A percentile compares a stretch with the other conserved stretches of the same genome.
Conservation (phyloP, 2,113 vertebrate genomes). For the Orthonyx spaldingii region DNA sequence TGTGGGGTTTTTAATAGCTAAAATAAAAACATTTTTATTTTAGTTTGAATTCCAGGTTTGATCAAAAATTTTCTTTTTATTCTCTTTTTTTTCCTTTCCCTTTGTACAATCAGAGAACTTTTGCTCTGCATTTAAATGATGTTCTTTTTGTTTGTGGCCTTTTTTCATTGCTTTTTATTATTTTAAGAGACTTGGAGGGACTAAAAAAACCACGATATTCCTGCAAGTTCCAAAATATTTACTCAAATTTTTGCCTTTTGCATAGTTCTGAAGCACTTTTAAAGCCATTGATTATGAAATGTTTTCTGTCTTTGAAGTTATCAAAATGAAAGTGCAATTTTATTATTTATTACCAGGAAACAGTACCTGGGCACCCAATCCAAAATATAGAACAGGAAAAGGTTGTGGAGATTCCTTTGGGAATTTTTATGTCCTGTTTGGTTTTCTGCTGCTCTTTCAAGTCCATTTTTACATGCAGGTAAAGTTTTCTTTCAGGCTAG, state of each 20-base stretch:
- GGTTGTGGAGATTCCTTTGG: background rate
- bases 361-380: background rate
- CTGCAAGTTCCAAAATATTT: background rate
- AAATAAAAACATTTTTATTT: background rate
- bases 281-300: background rate
- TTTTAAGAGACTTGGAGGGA: background rate
- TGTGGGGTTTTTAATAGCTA: background rate
- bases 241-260: background rate
- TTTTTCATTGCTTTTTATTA: background rate
- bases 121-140: background rate
- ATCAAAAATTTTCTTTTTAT: background rate
- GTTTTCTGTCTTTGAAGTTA: background rate
- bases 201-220: accelerated
- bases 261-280: background rate
- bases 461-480: background rate
- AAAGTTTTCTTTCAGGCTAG: background rate
- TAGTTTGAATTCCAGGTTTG: background rate
- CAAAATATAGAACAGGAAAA: background rate
- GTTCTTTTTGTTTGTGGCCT: background rate
- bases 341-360: background rate
- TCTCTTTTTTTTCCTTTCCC: background rate
- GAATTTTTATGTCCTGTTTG: background rate
- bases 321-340: background rate
- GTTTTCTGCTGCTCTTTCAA: background rate
- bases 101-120: background rate